Evolutionary conservation across 1,140 invertebrate species (phyloP), one percentile per base, ranked within the genome.

Genomic region (Samia ricini): DNA sequence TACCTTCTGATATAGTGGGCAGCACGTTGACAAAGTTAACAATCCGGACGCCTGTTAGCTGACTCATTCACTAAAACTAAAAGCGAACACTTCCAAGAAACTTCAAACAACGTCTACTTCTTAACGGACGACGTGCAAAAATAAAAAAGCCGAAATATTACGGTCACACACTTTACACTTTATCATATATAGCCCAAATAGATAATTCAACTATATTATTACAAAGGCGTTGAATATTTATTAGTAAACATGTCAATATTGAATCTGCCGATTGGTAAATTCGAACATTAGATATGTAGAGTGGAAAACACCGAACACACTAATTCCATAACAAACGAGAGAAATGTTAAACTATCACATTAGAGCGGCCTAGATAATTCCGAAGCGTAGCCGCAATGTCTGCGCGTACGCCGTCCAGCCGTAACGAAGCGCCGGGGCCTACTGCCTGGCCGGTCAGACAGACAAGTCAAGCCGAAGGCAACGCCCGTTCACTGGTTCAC

Each of bases 11-110:
- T 66, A 89, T 89, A 56, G 87, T 89, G 67, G 87, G 87, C 81
- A 89, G 77, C 77, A 87, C 87, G 87, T 87, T 89, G 77, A 88
- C 87, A 75, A 87, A 78, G 77, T 81, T 89, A 77, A 89, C 87
- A 82, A 89, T 88, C 70, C 85, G 84, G 78, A 89, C 87, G 79
- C 83, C 82, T 79, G 85, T 85, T 82, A 88, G 78, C 75, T 89
- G 85, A 89, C 84, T 89, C 87, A 89, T 89, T 88, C 85, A 88
- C 71, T 79, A 88, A 83, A 85, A 82, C 72, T 71, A 79, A 81
- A 73, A 66, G 59, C 58, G 55, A 68, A 52, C 70, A 73, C 77
- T 79, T 76, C 73, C 66, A 56, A 81, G 75, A 81, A 59, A 20
- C 58, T 20, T n/a, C 57, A 60, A 58, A 56, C 52, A 80, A 74